Percentiles rank a stretch among this genome's conserved stretches.
Conservation (phyloP, 23 tunicate species). For the Phallusia fumigata region DNA sequence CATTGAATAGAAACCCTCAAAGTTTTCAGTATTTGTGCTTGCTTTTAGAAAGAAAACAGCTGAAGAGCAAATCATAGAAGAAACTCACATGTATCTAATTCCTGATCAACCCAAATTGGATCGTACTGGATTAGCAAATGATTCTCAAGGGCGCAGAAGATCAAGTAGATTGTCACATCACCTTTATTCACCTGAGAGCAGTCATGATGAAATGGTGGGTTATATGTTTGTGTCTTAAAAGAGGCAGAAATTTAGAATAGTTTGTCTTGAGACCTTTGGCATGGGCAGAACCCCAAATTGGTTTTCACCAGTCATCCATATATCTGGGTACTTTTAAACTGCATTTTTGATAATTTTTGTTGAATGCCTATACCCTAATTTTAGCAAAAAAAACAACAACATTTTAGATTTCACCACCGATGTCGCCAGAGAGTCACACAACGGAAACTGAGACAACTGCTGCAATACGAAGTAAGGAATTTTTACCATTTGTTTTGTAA, state of each 20-base stretch:
- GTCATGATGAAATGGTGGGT: constrained; percentile 28
- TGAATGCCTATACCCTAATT: too few species aligned
- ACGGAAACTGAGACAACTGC: not conserved
- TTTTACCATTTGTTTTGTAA: not conserved
- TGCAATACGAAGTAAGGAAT: not conserved
- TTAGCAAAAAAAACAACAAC: too few species aligned
- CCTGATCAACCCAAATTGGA: constrained; percentile 92
- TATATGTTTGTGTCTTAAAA: too few species aligned
- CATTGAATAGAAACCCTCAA: too few species aligned
- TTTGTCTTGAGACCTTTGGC: too few species aligned
- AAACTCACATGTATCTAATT: constrained; percentile 83
- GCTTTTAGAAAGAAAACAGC: constrained; percentile 44
- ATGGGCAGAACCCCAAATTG: too few species aligned
- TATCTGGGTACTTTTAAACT: too few species aligned
- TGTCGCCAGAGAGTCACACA: constrained; percentile 10
- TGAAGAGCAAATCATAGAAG: constrained; percentile 79
- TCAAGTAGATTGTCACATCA: constrained; percentile 86
- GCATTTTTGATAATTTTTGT: too few species aligned
- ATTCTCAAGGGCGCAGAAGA: constrained; percentile 83
- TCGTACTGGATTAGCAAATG: constrained; percentile 72
- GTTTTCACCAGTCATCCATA: too few species aligned
- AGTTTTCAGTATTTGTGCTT: too few species aligned
- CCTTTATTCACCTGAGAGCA: constrained; percentile 28
- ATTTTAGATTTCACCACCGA: constrained; percentile 17
- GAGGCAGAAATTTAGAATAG: too few species aligned